phyloP scores from a whole-genome alignment of 2,113 vertebrate genomes.

The Tychaedon coryphoeus region DNA sequence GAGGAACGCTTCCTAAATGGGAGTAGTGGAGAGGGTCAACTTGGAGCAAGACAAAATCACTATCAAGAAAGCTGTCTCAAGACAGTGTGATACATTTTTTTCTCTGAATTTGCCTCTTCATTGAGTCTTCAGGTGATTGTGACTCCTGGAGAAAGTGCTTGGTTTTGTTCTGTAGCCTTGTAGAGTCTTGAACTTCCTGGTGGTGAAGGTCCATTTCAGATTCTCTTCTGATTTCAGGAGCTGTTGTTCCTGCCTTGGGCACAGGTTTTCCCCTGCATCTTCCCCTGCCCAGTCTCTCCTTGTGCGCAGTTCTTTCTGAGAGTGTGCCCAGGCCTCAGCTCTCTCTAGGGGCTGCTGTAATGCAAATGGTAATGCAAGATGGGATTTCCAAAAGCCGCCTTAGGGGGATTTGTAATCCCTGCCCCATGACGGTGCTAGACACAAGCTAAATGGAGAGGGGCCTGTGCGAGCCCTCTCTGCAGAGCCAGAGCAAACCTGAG shows the following conservation, averaged over 20 bases:
- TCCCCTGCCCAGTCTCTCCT: not conserved
- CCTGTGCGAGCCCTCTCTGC: not conserved
- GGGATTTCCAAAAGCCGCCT: constrained; percentile 61
- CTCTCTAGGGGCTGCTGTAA: constrained; percentile 29
- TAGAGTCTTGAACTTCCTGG: not conserved
- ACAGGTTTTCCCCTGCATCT: not conserved
- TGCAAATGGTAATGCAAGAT: constrained; percentile 24
- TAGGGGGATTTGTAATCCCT: constrained; percentile 52
- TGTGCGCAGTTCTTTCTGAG: not conserved
- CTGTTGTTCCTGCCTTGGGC: not conserved
- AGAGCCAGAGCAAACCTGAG: not conserved
- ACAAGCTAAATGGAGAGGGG: constrained; percentile 26
- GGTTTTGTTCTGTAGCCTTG: not conserved
- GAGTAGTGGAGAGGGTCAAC: not conserved
- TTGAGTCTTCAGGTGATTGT: not conserved
- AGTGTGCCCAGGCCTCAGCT: not conserved
- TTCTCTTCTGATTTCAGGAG: not conserved
- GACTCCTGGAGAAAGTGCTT: not conserved
- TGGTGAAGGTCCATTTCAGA: not conserved
- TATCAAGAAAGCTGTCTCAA: not conserved
- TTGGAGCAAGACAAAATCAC: not conserved
- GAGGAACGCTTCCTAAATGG: not conserved
- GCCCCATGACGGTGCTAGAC: constrained; percentile 42
- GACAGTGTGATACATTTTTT: not conserved
- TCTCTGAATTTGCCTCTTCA: not conserved